A percentile compares a stretch with the other conserved stretches of the same genome.
These are phyloP conservation scores for Pentamera pediparva DNA, from an alignment of 53 echinoderm and acorn worm species.

Conservation along the genomic window DNA sequence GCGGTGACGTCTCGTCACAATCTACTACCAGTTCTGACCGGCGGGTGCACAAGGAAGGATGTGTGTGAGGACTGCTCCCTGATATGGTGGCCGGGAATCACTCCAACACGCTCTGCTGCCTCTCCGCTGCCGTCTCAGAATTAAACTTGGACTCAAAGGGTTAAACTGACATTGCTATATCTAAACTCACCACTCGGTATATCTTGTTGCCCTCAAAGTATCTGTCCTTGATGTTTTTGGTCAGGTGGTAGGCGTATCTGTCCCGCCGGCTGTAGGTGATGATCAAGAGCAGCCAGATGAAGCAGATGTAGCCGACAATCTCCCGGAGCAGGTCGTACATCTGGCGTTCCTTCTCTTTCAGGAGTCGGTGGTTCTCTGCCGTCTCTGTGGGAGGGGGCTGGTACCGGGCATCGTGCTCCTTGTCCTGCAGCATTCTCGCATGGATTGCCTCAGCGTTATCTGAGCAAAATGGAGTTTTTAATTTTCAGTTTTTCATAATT, in stretches of 20 bases:
- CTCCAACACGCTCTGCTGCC: neutral
- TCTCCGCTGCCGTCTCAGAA: neutral
- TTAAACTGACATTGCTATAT: neutral
- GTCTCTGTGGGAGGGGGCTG: slow-evolving; percentile 42
- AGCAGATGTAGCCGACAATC: slow-evolving; percentile 69
- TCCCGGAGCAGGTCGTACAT: slow-evolving; percentile 78
- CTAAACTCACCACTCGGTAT: slow-evolving; percentile 47
- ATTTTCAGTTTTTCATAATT: no score
- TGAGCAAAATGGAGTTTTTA: neutral
- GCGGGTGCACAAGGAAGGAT: no score
- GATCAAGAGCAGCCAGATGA: slow-evolving; percentile 69
- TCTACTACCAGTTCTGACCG: no score
- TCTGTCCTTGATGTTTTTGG: slow-evolving; percentile 54
- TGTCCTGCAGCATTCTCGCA: slow-evolving; percentile 36
- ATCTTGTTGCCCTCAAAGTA: slow-evolving; percentile 74
- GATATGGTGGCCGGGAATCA: neutral
- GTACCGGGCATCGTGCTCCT: slow-evolving; percentile 50
- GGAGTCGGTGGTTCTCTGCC: slow-evolving; percentile 31
- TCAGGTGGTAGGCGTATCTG: slow-evolving; percentile 62
- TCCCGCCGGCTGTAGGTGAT: slow-evolving; percentile 69
- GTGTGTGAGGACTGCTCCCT: no score
- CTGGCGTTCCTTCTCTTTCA: slow-evolving; percentile 53
- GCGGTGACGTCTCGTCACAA: no score
- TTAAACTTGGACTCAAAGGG: no score
- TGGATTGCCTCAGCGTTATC: slow-evolving; percentile 53